These are phyloP conservation scores for Conopomorpha cramerella DNA, from an alignment of 1,140 invertebrate genomes.

Conservation along the genomic window DNA sequence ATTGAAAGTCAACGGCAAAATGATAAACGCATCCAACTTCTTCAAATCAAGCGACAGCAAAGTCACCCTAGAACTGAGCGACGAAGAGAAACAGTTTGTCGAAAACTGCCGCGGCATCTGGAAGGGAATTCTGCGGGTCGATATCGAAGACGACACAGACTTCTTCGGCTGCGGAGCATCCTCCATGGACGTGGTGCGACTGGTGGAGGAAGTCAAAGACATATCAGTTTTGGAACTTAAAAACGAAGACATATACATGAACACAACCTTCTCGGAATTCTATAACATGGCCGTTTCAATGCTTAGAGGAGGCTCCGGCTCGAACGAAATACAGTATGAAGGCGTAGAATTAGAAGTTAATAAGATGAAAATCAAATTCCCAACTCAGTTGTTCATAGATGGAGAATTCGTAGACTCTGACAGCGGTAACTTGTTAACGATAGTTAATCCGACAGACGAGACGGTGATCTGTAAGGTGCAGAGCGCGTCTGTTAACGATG, in stretches of 20 bases:
- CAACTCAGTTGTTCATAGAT: conserved; percentile 89
- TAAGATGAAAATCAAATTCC: conserved; percentile 83
- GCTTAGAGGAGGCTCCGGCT: conserved; percentile 63
- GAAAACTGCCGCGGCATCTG: conserved; percentile 73
- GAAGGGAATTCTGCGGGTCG: conserved; percentile 80
- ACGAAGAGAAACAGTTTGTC: conserved; percentile 74
- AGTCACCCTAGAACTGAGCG: conserved; percentile 71
- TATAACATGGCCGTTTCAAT: conserved; percentile 68
- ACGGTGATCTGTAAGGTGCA: conserved; percentile 79
- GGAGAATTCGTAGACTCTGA: conserved; percentile 86
- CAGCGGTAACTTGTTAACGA: conserved; percentile 64
- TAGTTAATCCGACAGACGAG: conserved; percentile 88
- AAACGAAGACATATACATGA: conserved; percentile 93
- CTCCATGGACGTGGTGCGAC: conserved; percentile 94
- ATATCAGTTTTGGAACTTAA: conserved; percentile 76
- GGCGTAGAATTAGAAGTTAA: conserved; percentile 79
- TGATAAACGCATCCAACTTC: conserved; percentile 83
- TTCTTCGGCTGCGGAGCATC: conserved; percentile 92
- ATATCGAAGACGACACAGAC: conserved; percentile 81
- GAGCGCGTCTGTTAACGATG: conserved; percentile 77
- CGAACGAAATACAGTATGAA: conserved; percentile 67
- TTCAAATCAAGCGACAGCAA: conserved; percentile 66
- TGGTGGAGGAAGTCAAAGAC: conserved; percentile 92
- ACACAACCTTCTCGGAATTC: conserved; percentile 86
- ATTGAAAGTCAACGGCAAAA: conserved; percentile 76